Conservation (phyloP, 2,888 invertebrate genomes). For the Polyommatus iphigenia region DNA sequence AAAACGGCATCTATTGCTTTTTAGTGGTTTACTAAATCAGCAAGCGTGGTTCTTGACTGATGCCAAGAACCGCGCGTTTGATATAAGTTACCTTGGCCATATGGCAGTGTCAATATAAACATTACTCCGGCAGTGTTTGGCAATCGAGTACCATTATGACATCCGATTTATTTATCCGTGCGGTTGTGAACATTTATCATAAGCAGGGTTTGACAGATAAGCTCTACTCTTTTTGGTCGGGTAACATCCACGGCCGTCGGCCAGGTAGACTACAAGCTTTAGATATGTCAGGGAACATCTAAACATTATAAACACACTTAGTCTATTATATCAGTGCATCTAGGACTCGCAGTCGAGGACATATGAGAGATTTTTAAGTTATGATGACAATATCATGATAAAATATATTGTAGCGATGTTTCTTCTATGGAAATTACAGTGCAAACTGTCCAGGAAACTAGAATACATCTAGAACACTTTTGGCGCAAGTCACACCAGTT, state of each 20-base stretch:
- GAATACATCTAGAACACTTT: neutral
- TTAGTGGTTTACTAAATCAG: too few species aligned
- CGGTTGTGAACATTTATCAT: too few species aligned
- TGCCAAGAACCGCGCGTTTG: neutral
- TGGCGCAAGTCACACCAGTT: neutral
- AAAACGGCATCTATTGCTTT: too few species aligned
- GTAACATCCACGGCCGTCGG: neutral
- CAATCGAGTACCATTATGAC: too few species aligned
- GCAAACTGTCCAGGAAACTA: too few species aligned
- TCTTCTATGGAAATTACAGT: too few species aligned
- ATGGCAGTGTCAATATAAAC: too few species aligned
- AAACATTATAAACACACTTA: conserved; percentile 34
- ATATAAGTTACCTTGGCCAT: too few species aligned
- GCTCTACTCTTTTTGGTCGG: neutral
- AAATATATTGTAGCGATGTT: too few species aligned
- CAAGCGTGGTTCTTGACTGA: too few species aligned
- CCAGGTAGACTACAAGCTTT: conserved; percentile 18
- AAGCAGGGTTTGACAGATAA: neutral
- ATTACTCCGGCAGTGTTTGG: too few species aligned
- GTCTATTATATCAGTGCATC: conserved; percentile 32
- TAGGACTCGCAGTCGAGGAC: neutral
- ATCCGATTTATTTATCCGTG: too few species aligned
- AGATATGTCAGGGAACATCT: conserved; percentile 34
- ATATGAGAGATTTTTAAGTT: neutral
- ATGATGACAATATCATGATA: neutral